Conservation (phyloP, 2,797 vertebrate genomes). For the Falco columbarius region DNA sequence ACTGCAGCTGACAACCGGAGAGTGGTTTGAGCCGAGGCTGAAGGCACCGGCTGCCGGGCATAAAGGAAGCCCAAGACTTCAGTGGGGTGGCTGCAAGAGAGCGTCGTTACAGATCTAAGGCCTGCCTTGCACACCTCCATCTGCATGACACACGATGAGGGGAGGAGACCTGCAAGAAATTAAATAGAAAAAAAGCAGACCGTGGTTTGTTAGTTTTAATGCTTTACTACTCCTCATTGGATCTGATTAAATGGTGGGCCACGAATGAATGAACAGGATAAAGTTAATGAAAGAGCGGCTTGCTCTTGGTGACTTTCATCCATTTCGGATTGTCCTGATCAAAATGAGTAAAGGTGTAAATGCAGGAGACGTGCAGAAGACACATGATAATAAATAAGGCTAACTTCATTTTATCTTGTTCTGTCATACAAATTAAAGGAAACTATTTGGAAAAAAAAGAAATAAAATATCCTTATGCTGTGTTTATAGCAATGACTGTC, state of each 20-base stretch:
- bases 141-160: accelerated
- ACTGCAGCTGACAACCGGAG: accelerated
- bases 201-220: background rate
- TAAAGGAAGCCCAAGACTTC: background rate
- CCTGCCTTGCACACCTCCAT: background rate
- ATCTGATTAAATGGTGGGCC: background rate
- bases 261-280: background rate
- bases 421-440: background rate
- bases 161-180: background rate
- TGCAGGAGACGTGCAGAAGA: background rate
- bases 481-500: background rate
- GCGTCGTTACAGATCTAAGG: background rate
- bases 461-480: background rate
- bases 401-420: background rate
- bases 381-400: background rate
- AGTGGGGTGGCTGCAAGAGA: background rate
- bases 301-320: background rate
- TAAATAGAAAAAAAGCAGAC: background rate
- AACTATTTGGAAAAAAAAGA: background rate
- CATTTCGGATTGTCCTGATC: background rate
- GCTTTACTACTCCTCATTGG: background rate
- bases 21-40: background rate
- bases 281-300: background rate
- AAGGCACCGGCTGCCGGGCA: accelerated
- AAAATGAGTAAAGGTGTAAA: background rate